These are phyloP conservation scores for Nymphalis io DNA, from an alignment of 1,140 invertebrate genomes.

Conservation along the genomic window DNA sequence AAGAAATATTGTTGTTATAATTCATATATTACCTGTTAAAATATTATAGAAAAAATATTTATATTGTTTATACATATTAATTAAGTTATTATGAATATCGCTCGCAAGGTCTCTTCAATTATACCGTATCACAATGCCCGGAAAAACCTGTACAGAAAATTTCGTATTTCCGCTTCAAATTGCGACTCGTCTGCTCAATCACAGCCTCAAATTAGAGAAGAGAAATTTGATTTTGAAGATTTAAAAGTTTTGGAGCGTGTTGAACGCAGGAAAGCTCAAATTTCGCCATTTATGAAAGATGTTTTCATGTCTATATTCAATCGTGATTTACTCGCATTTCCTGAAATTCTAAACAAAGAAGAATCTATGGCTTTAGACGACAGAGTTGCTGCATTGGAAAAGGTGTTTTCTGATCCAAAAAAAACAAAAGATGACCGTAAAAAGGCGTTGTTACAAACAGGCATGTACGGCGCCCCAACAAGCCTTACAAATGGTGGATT, in stretches of 20 bases:
- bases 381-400: conserved; percentile 81
- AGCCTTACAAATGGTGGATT: conserved; percentile 67
- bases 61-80: not conserved
- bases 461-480: conserved; percentile 69
- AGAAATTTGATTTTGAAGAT: conserved; percentile 74
- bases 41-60: too few species aligned
- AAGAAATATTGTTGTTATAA: not conserved
- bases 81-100: conserved; percentile 60
- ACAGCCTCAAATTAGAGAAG: conserved; percentile 67
- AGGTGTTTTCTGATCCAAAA: conserved; percentile 80
- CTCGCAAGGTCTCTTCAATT: conserved; percentile 56
- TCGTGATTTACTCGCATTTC: conserved; percentile 83
- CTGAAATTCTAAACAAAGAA: conserved; percentile 85
- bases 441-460: conserved; percentile 50
- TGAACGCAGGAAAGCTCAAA: conserved; percentile 61
- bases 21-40: too few species aligned
- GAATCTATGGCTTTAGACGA: conserved; percentile 83
- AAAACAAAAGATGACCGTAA: conserved; percentile 54
- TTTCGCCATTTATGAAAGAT: conserved; percentile 83
- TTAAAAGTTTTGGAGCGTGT: conserved; percentile 63
- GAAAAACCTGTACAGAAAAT: conserved; percentile 57
- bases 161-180: conserved; percentile 50
- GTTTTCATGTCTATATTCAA: conserved; percentile 83
- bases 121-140: conserved; percentile 53
- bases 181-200: conserved; percentile 51